These are phyloP conservation scores for Myiothlypis coronata DNA, from an alignment of 2,797 vertebrate genomes.

Conservation along the genomic window DNA sequence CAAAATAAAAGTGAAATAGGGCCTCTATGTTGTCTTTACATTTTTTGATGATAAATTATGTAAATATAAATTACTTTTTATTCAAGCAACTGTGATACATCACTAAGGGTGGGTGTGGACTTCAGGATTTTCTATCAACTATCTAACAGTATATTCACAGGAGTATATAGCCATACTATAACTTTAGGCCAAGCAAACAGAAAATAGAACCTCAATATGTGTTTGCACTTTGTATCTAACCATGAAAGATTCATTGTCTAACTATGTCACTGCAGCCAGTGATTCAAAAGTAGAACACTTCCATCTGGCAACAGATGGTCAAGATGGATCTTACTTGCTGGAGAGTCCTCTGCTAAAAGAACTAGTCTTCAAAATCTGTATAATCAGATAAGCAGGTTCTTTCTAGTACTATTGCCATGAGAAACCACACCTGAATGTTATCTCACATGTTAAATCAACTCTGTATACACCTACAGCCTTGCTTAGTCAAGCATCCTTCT, in stretches of 20 bases:
- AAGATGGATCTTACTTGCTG: constrained; percentile 35
- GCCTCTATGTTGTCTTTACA: background rate
- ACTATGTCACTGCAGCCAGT: constrained; percentile 8
- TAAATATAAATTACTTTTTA: background rate
- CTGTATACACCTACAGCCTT: background rate
- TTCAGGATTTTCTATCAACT: background rate
- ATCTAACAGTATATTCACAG: background rate
- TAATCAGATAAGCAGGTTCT: constrained; percentile 27
- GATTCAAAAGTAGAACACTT: constrained; percentile 53
- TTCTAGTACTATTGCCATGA: background rate
- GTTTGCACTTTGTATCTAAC: background rate
- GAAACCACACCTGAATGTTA: background rate
- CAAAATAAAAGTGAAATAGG: background rate
- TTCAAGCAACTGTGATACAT: background rate
- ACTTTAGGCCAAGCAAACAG: constrained; percentile 15
- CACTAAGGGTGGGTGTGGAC: background rate
- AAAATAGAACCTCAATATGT: background rate
- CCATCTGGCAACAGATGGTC: constrained; percentile 40
- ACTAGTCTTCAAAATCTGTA: background rate
- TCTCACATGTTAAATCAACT: background rate
- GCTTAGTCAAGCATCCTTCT: background rate
- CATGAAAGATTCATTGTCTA: constrained; percentile 38
- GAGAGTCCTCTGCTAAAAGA: constrained; percentile 29
- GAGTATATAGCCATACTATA: background rate
- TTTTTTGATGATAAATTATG: background rate